Conservation (phyloP, 2,888 invertebrate genomes). For the Tyria jacobaeae region DNA sequence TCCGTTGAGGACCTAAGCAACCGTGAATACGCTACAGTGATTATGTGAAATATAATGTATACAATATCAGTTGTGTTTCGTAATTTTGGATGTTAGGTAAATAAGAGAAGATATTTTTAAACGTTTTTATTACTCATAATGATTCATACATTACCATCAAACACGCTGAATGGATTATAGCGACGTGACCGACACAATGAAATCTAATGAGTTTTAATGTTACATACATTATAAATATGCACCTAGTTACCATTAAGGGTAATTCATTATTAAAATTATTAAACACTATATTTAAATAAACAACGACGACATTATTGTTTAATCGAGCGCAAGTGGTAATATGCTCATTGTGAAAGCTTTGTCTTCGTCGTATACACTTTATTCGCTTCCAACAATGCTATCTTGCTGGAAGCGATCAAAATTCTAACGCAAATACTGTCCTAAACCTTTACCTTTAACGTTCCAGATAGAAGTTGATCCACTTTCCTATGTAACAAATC, state of each 20-base stretch:
- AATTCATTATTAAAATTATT: conserved; percentile 81
- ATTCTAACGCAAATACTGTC: background rate
- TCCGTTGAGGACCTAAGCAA: no score
- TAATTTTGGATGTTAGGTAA: conserved; percentile 29
- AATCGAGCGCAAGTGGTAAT: background rate
- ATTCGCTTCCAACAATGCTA: background rate
- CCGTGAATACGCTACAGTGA: no score
- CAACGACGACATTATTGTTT: background rate
- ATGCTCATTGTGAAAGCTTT: background rate
- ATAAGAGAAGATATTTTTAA: conserved; percentile 48
- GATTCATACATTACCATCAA: conserved; percentile 76
- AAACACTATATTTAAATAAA: conserved; percentile 52
- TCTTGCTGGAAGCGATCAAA: background rate
- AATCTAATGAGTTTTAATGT: conserved; percentile 58
- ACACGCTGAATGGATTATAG: conserved; percentile 80
- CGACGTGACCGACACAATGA: conserved; percentile 78
- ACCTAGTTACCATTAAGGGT: conserved; percentile 66
- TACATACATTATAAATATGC: conserved; percentile 76
- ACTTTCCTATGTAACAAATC: conserved; percentile 39
- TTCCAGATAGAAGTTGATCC: conserved; percentile 13
- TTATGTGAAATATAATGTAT: no score
- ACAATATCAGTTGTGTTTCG: no score
- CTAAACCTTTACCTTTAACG: conserved; percentile 15
- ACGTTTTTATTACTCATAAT: conserved; percentile 72
- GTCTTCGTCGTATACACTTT: conserved; percentile 3